Conservation (phyloP, 92 coral and sea anemone genomes). For the Chrysogorgia sp. region DNA sequence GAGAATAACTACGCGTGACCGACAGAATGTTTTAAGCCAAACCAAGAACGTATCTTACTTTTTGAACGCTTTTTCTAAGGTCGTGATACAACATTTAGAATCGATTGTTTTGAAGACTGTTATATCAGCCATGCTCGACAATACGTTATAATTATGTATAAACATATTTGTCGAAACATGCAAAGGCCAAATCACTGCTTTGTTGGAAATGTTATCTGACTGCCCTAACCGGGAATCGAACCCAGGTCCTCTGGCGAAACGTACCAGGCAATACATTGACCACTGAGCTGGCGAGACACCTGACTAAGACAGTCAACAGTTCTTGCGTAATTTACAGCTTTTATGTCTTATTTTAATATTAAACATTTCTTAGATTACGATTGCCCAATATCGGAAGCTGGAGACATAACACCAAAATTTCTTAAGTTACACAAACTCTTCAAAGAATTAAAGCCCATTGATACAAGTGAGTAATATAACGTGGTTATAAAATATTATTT, state of each 20-base stretch:
- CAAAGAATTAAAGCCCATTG: conserved; percentile 50
- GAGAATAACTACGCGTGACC: too few relatives aligned
- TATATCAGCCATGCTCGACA: neutral
- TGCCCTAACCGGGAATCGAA: conserved; percentile 31
- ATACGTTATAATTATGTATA: neutral
- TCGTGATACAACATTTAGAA: too few relatives aligned
- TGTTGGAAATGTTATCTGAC: too few relatives aligned
- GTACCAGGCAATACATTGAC: conserved; percentile 6
- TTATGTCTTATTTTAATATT: too few relatives aligned
- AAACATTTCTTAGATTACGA: conserved; percentile 65
- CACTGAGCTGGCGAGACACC: conserved; percentile 6
- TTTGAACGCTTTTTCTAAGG: too few relatives aligned
- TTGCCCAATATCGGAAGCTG: conserved; percentile 84
- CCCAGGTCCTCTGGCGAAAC: conserved; percentile 6
- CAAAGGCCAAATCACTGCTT: too few relatives aligned
- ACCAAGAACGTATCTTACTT: too few relatives aligned
- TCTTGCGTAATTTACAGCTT: conserved; percentile 19
- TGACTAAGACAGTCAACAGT: neutral
- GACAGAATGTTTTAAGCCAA: too few relatives aligned
- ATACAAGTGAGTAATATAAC: conserved; percentile 58
- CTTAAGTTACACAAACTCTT: conserved; percentile 57
- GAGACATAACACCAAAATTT: conserved; percentile 77
- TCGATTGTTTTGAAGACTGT: too few relatives aligned
- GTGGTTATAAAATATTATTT: neutral
- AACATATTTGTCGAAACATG: neutral